Evolutionary conservation across 2,113 vertebrate genomes (phyloP).

Genomic region (Pelmatolapia mariae): DNA sequence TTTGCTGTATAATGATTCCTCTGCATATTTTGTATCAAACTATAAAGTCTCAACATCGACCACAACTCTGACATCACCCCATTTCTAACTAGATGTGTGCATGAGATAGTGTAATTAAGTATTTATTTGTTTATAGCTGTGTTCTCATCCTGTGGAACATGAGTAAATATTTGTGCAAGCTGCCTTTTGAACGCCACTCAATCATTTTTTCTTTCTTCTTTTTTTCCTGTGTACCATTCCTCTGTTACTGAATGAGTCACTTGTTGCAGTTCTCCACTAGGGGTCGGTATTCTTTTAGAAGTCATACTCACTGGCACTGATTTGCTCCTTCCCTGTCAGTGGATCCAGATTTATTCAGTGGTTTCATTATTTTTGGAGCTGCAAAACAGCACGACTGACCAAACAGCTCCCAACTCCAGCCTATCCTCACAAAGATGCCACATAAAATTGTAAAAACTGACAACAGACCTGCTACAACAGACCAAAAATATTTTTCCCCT

Average conservation of each 20-base stretch:
- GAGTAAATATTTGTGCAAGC: not conserved
- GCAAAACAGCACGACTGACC: not conserved
- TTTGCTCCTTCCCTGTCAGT: not conserved
- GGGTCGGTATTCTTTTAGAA: slow-evolving; percentile 36
- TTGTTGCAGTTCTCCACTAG: slow-evolving; percentile 42
- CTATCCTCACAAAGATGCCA: not conserved
- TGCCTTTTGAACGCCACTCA: not conserved
- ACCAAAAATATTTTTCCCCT: not conserved
- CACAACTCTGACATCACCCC: not conserved
- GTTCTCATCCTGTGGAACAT: slow-evolving; percentile 1
- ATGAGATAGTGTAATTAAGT: slow-evolving; percentile 39
- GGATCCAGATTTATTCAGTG: not conserved
- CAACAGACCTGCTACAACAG: not conserved
- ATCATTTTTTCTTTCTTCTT: not conserved
- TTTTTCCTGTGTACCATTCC: not conserved
- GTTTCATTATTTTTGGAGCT: not conserved
- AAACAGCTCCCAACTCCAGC: not conserved
- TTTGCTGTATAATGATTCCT: not conserved
- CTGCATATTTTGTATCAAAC: slow-evolving; percentile 33
- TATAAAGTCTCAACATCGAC: not conserved
- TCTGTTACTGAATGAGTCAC: not conserved
- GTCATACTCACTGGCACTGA: not conserved
- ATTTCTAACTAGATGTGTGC: slow-evolving; percentile 16
- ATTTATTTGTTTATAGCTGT: slow-evolving; percentile 62
- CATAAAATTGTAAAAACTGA: not conserved